Evolutionary conservation across 2,888 invertebrate genomes (phyloP), one percentile per base, ranked within the genome.

Genomic region (Oligia latruncula): DNA sequence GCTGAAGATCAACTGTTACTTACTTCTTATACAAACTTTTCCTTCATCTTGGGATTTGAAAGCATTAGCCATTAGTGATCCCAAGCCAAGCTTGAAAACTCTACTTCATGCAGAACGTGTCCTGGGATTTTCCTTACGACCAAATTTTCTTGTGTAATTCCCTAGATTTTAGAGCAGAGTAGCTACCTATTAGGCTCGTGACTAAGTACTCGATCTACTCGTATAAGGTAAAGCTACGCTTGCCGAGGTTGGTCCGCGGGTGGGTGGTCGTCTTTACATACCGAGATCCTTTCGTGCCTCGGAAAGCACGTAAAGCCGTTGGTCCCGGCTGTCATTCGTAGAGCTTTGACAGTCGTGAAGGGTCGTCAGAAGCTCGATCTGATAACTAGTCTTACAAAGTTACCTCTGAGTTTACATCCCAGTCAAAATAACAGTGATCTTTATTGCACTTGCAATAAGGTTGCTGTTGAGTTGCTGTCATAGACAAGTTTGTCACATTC

Each of bases 41-140:
- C 78, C 68, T 58, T n/a, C 23, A 35, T 20, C 81, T 35, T 43
- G 83, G 78, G 83, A 81, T 77, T 77, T 70, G 11, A 77, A 65
- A 77, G 83, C 80, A 83, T 81, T 64, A 81, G 77, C 77, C 40
- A 81, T 81, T 81, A 83, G 83, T 64, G 78, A 81, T 70, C 20
- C 15, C 20, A 58, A 83, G 58, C 58, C 35, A n/a, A 60, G 68
- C 64, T 83, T 35, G n/a, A 64, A 60, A 83, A 83, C 68, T 64
- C 29, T 29, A 35, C 58, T 77, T 77, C 29, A 64, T 83, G 62
- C 46, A 29, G 9, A 80, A 15, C 9, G 40, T 83, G 29, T 49
- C 49, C 77, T 65, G 49, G 77, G 83, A 83, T 70, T 77, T 81
- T 77, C 67, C 5, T 35, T n/a, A 62, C 46, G 1, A 46, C 5